These are phyloP conservation scores for Pemphredon lugubris DNA, from an alignment of 2,888 invertebrate genomes.

Conservation along the genomic window DNA sequence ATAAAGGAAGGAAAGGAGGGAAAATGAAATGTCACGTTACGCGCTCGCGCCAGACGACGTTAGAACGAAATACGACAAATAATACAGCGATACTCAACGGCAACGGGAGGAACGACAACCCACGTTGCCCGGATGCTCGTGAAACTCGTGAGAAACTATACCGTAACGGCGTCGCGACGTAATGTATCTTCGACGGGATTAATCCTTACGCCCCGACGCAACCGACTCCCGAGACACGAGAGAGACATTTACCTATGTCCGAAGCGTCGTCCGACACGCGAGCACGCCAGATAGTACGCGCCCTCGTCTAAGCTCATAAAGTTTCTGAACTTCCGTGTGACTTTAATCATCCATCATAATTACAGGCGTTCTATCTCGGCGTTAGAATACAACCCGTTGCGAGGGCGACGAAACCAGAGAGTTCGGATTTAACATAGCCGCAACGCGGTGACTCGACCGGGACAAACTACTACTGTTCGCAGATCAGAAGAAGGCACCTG, in stretches of 20 bases:
- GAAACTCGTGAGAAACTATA: not conserved
- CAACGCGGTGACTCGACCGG: not conserved
- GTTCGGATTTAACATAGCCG: not conserved
- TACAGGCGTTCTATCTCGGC: not conserved
- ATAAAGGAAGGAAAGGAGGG: slow-evolving; percentile 5
- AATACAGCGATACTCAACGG: not conserved
- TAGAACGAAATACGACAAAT: not conserved
- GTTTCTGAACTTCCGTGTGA: not conserved
- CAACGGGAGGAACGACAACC: not conserved
- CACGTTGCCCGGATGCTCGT: too few relatives aligned
- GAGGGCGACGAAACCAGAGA: not conserved
- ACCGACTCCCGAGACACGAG: too few relatives aligned
- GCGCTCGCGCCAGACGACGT: not conserved
- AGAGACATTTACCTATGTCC: too few relatives aligned
- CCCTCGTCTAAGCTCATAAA: not conserved
- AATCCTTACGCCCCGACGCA: too few relatives aligned
- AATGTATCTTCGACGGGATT: too few relatives aligned
- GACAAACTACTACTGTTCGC: too few relatives aligned
- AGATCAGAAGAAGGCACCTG: too few relatives aligned
- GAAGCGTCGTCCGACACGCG: not conserved
- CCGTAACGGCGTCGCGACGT: too few relatives aligned
- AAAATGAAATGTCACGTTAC: slow-evolving; percentile 37
- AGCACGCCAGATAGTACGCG: not conserved
- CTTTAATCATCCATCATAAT: slow-evolving; percentile 1
- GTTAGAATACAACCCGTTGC: not conserved